phyloP scores from a whole-genome alignment of 2,113 vertebrate species.

The Calyptommatus sinebrachiatus region DNA sequence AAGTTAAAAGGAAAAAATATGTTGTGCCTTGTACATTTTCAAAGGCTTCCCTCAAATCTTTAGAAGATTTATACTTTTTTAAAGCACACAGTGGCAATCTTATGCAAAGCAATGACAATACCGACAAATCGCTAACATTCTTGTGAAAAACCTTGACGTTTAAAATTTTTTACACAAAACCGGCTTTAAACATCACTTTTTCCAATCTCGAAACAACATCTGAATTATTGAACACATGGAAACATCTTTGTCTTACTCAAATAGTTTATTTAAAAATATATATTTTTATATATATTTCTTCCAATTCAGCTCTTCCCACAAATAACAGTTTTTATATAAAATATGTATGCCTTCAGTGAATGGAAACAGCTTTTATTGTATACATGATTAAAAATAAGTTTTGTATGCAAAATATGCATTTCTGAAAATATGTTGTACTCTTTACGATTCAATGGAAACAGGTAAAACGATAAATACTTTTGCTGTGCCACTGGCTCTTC shows the following conservation, averaged over 20 bases:
- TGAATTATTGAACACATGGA: not conserved
- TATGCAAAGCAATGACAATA: too few species aligned
- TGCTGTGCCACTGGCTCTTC: conserved; percentile 33
- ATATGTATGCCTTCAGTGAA: conserved; percentile 78
- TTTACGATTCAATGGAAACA: conserved; percentile 60
- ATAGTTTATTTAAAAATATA: conserved; percentile 81
- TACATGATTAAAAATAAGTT: conserved; percentile 74
- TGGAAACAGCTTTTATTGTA: conserved; percentile 76
- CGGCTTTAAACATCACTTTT: not conserved
- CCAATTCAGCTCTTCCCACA: conserved; percentile 78
- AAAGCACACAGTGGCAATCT: too few species aligned
- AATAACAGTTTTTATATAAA: conserved; percentile 76
- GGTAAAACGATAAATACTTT: conserved; percentile 39
- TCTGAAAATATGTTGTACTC: conserved; percentile 63
- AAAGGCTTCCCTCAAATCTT: too few species aligned
- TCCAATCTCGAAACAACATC: not conserved
- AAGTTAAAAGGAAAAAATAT: too few species aligned
- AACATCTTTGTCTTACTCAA: conserved; percentile 67
- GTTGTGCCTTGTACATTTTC: too few species aligned
- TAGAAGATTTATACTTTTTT: too few species aligned
- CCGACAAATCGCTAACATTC: too few species aligned
- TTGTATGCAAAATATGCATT: conserved; percentile 65
- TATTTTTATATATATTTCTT: conserved; percentile 74
- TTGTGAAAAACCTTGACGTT: too few species aligned
- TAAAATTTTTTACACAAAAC: not conserved